Evolutionary conservation across 2,113 vertebrate genomes (phyloP).

Genomic region (Hemichromis elongatus): DNA sequence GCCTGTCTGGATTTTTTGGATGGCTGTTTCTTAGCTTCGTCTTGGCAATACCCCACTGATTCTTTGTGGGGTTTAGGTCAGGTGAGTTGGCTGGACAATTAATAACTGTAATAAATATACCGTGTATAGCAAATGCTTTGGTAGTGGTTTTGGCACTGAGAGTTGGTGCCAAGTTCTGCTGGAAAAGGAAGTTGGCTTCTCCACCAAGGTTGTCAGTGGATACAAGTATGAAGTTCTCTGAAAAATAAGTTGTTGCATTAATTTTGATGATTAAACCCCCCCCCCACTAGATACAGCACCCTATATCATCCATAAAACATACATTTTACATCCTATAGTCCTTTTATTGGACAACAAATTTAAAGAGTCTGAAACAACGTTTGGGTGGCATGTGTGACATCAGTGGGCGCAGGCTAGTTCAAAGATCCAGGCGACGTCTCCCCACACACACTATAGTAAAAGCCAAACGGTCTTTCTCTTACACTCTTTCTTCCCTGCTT

Average conservation of each 20-base stretch:
- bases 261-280: neutral
- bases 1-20: neutral
- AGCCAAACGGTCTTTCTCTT: slow-evolving; percentile 4
- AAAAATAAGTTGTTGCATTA: neutral
- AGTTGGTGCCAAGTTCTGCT: neutral
- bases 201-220: neutral
- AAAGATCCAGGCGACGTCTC: slow-evolving; percentile 15
- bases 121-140: neutral
- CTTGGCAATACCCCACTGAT: neutral
- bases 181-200: neutral
- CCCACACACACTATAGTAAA: slow-evolving; percentile 46
- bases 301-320: neutral
- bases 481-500: neutral
- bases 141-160: neutral
- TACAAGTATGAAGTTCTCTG: neutral
- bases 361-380: neutral
- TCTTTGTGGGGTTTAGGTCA: neutral
- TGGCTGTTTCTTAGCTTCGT: neutral
- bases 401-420: slow-evolving; percentile 6
- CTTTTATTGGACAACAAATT: neutral
- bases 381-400: slow-evolving; percentile 6
- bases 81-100: neutral
- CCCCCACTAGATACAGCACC: neutral
- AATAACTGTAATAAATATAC: neutral
- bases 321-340: no score